phyloP scores from a whole-genome alignment of 2,797 vertebrate species.

The Vultur gryphus region DNA sequence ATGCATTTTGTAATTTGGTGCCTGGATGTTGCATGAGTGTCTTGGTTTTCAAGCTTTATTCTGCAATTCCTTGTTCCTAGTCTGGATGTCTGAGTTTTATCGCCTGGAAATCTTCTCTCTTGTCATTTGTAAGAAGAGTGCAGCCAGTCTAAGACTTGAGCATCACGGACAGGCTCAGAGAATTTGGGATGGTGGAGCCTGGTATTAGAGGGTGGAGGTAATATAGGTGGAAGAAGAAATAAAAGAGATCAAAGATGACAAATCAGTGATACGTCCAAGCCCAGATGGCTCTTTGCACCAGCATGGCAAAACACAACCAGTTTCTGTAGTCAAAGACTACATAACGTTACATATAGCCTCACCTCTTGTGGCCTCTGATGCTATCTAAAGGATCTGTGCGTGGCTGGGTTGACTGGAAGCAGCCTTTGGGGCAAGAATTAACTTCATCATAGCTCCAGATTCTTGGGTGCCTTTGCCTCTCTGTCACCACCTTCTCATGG shows the following conservation, averaged over 20 bases:
- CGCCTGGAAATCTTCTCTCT: neutral
- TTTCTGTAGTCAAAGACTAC: neutral
- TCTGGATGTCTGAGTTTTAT: neutral
- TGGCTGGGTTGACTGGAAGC: neutral
- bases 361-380: neutral
- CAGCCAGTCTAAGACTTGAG: neutral
- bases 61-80: neutral
- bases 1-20: neutral
- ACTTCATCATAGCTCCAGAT: neutral
- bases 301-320: neutral
- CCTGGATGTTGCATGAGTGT: rapidly evolving
- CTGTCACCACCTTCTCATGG: neutral
- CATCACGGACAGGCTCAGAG: neutral
- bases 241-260: neutral
- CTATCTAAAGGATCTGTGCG: neutral
- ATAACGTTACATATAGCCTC: neutral
- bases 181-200: neutral
- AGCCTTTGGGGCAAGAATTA: neutral
- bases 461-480: neutral
- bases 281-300: neutral
- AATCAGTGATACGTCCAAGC: neutral
- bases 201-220: neutral
- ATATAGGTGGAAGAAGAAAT: neutral
- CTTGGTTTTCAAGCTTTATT: neutral
- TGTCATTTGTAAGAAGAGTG: neutral